phyloP scores from a whole-genome alignment of 2,797 vertebrate genomes.

The Gallirallus australis region DNA sequence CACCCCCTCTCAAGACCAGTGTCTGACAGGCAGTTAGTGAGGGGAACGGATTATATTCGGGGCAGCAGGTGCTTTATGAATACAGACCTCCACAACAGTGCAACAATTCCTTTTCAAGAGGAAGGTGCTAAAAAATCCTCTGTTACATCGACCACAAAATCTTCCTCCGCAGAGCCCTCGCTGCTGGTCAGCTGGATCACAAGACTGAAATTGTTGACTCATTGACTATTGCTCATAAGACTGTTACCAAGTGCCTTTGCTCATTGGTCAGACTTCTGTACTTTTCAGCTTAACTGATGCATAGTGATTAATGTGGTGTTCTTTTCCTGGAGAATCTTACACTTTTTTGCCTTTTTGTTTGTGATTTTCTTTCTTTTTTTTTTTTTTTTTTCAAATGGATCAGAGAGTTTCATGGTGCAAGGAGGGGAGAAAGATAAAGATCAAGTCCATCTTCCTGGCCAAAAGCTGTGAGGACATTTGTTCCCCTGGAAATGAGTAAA shows the following conservation, averaged over 20 bases:
- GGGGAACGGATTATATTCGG: constrained; percentile 91
- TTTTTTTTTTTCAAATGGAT: neutral
- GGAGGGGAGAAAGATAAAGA: neutral
- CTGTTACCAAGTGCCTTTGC: constrained; percentile 83
- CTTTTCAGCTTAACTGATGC: constrained; percentile 47
- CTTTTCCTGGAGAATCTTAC: constrained; percentile 29
- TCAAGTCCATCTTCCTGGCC: neutral
- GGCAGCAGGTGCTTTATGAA: constrained; percentile 88
- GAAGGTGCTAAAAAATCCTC: constrained; percentile 80
- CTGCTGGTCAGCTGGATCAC: constrained; percentile 89
- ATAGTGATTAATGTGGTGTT: neutral
- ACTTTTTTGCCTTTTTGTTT: neutral
- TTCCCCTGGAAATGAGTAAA: neutral
- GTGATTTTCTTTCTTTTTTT: neutral
- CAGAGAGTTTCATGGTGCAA: neutral
- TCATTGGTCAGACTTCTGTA: constrained; percentile 25
- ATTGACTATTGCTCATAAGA: constrained; percentile 80
- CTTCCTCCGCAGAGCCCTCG: constrained; percentile 86
- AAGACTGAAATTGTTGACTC: constrained; percentile 90
- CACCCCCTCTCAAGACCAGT: constrained; percentile 82
- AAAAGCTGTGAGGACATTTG: neutral
- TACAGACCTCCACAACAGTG: constrained; percentile 87
- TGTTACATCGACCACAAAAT: constrained; percentile 75
- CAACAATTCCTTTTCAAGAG: constrained; percentile 91
- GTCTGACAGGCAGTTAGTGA: constrained; percentile 82